Conservation (phyloP, 2,888 invertebrate genomes). For the Archaeoteleia sp. region DNA sequence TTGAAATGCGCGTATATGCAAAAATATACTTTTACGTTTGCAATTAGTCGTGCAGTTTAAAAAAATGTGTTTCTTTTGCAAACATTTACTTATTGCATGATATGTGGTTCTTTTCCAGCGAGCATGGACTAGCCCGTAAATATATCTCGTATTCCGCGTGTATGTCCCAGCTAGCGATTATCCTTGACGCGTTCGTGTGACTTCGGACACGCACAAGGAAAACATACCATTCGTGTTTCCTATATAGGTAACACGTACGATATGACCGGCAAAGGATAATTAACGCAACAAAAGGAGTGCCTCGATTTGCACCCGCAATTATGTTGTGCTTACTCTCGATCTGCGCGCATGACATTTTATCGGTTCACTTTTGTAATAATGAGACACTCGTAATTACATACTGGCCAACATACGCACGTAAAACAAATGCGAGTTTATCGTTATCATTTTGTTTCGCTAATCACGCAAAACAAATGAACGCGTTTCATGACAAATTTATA, state of each 20-base stretch:
- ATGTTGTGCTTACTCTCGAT: conserved; percentile 7
- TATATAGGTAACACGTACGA: conserved; percentile 3
- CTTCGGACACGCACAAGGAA: conserved; percentile 10
- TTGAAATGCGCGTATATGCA: too few relatives aligned
- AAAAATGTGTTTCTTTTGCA: background rate
- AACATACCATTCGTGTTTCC: conserved; percentile 8
- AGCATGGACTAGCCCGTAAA: too few relatives aligned
- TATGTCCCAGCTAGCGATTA: conserved; percentile 5
- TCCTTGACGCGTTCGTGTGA: conserved; percentile 21
- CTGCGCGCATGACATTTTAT: conserved; percentile 19
- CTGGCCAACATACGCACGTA: background rate
- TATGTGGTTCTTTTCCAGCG: too few relatives aligned
- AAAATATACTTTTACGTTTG: too few relatives aligned
- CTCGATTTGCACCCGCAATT: conserved; percentile 38
- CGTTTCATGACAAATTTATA: too few relatives aligned
- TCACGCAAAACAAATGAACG: too few relatives aligned
- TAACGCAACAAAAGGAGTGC: conserved; percentile 36
- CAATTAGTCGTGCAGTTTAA: too few relatives aligned
- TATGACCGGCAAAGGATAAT: conserved; percentile 21
- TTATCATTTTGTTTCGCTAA: too few relatives aligned
- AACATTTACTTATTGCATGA: too few relatives aligned
- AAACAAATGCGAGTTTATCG: conserved; percentile 19
- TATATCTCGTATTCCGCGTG: conserved; percentile 3
- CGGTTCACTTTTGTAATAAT: conserved; percentile 20
- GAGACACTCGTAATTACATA: conserved; percentile 28